Percentiles rank a stretch among this genome's conserved stretches.
Evolutionary conservation across 2,797 vertebrate genomes (phyloP).

Genomic region (Leucoraja ocellata): DNA sequence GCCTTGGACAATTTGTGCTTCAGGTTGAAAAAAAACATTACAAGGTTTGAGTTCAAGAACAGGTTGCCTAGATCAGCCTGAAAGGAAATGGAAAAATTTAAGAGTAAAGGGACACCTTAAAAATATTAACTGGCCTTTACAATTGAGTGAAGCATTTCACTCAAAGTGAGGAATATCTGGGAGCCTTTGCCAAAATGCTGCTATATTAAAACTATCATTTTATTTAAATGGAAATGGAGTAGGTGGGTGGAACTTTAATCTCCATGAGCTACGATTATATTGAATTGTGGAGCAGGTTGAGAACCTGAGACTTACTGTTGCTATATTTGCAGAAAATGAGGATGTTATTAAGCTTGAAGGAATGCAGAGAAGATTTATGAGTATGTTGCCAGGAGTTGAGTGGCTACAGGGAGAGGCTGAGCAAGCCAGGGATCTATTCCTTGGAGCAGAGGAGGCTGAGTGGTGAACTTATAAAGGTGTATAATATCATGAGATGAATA

Average conservation of each 20-base stretch:
- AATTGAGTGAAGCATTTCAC: background rate
- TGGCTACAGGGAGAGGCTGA: no score
- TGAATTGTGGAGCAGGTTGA: background rate
- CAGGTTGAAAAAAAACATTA: no score
- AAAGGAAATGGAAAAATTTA: no score
- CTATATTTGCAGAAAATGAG: background rate
- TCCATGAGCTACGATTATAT: background rate
- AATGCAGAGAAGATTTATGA: no score
- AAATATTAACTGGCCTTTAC: background rate
- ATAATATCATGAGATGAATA: no score
- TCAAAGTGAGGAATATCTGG: background rate
- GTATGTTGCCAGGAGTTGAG: no score
- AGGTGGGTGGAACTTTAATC: background rate
- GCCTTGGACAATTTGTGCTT: background rate
- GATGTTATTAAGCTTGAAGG: no score
- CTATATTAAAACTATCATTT: background rate
- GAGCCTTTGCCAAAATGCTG: background rate
- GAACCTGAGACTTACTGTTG: background rate
- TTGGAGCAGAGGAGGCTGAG: no score
- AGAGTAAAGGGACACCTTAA: background rate
- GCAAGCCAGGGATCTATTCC: no score
- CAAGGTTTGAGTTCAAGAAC: no score
- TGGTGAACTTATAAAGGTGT: no score
- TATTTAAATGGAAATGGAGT: background rate
- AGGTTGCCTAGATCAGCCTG: background rate